Evolutionary conservation across 2,797 vertebrate species (phyloP), one percentile per base, ranked within the genome.

Genomic region (Tinamus major): DNA sequence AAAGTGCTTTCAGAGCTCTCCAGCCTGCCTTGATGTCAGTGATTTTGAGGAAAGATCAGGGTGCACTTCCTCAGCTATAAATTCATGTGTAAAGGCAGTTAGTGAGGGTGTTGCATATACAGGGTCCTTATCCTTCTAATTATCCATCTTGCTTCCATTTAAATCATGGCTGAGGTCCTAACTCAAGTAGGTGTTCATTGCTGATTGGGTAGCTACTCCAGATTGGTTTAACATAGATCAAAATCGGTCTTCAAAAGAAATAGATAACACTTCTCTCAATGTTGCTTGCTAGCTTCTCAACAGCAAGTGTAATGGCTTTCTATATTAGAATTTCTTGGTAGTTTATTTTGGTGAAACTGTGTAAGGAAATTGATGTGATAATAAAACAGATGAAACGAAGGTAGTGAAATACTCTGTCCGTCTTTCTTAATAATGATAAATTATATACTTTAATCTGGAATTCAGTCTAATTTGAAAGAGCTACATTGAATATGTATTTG

Each of bases 51-150:
- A 87, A 23, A 70, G 71, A 84, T 90, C 71, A 37, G 39, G 85
- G 68, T 68, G 81, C 56, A 16, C 68, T 95, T 79, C 39, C 39
- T 93, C 46, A 67, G 61, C 71, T 93, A 26, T 79, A 94, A 90
- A 91, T 94, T 55, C 67, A 21, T 75, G n/a, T 91, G 67, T 67
- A 92, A 84, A 64, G 18, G 31, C 59, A n/a, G 35, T 80, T 75
- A 71, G 2, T 42, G 64, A 85, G 48, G 82, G 41, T 42, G 42
- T 61, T 86, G 19, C 1, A 0, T 9, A 33, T 24, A 51, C 0
- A 0, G 49, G 16, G 19, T 70, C 41, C 82, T 83, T 78, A 80
- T 85, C 64, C 62, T 49, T 64, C 4, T 49, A 16, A 61, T 93
- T 95, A 44, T 79, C 17, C 17, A 15, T 72, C 55, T 72, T 76